phyloP scores from a whole-genome alignment of 2,888 invertebrate genomes.

The Yponomeuta malinellus region DNA sequence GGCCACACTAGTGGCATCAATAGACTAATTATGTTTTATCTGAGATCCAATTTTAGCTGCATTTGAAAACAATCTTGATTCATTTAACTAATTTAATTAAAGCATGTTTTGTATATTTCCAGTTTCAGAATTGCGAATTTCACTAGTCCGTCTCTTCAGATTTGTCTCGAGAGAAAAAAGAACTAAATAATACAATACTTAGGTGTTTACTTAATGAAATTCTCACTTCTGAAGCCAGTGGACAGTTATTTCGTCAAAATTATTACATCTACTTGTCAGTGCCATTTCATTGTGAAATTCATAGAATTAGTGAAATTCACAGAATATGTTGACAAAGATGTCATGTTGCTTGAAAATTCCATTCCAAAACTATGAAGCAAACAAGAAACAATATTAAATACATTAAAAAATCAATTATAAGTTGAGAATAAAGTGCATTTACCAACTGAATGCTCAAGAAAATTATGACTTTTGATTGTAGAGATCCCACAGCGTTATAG shows the following conservation, averaged over 20 bases:
- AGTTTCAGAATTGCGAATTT: too few species aligned
- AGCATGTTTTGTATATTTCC: slow-evolving; percentile 1
- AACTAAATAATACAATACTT: too few species aligned
- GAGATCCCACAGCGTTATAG: slow-evolving; percentile 87
- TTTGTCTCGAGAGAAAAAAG: too few species aligned
- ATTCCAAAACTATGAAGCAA: slow-evolving; percentile 8
- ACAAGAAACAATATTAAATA: neutral
- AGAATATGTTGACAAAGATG: neutral
- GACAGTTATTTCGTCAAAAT: slow-evolving; percentile 26
- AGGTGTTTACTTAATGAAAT: neutral
- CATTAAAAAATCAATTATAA: neutral
- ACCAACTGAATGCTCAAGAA: slow-evolving; percentile 4
- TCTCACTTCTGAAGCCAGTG: neutral
- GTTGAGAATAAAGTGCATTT: neutral
- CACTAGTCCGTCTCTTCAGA: too few species aligned
- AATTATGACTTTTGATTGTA: slow-evolving; percentile 74
- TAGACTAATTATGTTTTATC: slow-evolving; percentile 2
- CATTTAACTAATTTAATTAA: slow-evolving; percentile 13
- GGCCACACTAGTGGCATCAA: slow-evolving; percentile 32
- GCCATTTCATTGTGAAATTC: neutral
- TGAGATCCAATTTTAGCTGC: slow-evolving; percentile 54
- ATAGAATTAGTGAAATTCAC: neutral
- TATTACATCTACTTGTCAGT: slow-evolving; percentile 26
- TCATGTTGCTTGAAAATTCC: slow-evolving; percentile 11
- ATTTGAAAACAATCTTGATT: slow-evolving; percentile 3